Evolutionary conservation across 2,797 vertebrate genomes (phyloP).

Genomic region (Thripadectes ignobilis): DNA sequence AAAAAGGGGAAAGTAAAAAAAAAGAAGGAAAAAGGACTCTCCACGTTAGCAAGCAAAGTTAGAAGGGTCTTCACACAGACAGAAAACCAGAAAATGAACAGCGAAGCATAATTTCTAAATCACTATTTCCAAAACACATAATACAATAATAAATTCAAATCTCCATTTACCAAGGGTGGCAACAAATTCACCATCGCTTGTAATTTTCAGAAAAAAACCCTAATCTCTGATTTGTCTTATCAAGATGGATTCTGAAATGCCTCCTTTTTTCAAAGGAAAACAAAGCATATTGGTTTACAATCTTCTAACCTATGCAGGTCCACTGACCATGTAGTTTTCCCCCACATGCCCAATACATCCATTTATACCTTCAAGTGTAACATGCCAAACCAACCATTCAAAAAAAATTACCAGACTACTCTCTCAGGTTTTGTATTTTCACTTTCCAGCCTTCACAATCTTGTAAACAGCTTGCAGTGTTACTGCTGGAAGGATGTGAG

Average conservation of each 20-base stretch:
- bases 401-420: neutral
- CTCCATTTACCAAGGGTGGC: neutral
- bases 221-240: neutral
- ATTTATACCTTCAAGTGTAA: neutral
- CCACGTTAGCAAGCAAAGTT: neutral
- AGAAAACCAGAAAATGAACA: neutral
- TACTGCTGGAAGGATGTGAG: neutral
- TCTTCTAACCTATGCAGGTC: neutral
- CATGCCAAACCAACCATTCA: neutral
- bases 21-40: rapidly evolving
- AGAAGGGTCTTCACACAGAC: neutral
- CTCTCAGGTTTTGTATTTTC: neutral
- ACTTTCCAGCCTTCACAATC: neutral
- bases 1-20: neutral
- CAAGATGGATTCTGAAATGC: neutral
- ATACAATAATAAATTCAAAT: neutral
- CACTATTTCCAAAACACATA: neutral
- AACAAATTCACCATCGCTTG: neutral
- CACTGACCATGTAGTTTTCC: neutral
- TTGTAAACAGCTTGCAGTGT: neutral
- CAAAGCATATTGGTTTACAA: neutral
- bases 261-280: neutral
- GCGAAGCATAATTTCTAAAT: neutral
- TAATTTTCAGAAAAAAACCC: neutral
- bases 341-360: rapidly evolving